phyloP scores from a whole-genome alignment of 1,140 invertebrate genomes.

The Bombus confusus region DNA sequence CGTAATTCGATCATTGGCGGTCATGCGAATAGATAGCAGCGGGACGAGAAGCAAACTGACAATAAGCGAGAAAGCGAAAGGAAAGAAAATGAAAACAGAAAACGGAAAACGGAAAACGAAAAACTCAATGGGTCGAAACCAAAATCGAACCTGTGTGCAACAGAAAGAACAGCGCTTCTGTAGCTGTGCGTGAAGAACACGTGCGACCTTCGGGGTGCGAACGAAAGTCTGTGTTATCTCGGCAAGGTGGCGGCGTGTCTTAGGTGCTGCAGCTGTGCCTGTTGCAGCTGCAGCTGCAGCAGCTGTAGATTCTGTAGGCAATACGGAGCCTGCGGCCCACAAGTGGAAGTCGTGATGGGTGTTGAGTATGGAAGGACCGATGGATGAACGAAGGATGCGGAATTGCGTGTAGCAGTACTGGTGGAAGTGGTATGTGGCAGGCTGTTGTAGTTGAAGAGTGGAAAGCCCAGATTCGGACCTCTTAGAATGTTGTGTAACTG shows the following conservation, averaged over 20 bases:
- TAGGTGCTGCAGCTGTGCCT: constrained; percentile 74
- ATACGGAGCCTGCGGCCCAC: constrained; percentile 46
- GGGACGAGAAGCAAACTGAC: not conserved
- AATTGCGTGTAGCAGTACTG: constrained; percentile 42
- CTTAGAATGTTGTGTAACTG: constrained; percentile 75
- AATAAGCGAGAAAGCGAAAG: not conserved
- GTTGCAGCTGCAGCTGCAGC: constrained; percentile 68
- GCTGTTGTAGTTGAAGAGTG: constrained; percentile 28
- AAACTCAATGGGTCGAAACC: constrained; percentile 69
- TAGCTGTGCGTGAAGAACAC: constrained; percentile 55
- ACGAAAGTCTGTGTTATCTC: constrained; percentile 74
- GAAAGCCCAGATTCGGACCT: constrained; percentile 48
- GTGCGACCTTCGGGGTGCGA: constrained; percentile 55
- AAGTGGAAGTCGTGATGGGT: constrained; percentile 22
- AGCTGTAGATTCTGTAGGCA: constrained; percentile 73
- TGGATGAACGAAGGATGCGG: constrained; percentile 60
- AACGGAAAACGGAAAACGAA: constrained; percentile 26
- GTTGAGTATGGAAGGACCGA: constrained; percentile 54
- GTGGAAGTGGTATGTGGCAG: constrained; percentile 16
- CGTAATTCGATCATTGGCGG: not conserved
- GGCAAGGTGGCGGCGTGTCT: constrained; percentile 73
- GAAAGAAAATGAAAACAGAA: not conserved
- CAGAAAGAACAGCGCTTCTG: constrained; percentile 77
- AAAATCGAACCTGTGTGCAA: constrained; percentile 81
- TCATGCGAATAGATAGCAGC: not conserved